Evolutionary conservation across 2,113 vertebrate species (phyloP).

Genomic region (Diphyllodes magnificus): DNA sequence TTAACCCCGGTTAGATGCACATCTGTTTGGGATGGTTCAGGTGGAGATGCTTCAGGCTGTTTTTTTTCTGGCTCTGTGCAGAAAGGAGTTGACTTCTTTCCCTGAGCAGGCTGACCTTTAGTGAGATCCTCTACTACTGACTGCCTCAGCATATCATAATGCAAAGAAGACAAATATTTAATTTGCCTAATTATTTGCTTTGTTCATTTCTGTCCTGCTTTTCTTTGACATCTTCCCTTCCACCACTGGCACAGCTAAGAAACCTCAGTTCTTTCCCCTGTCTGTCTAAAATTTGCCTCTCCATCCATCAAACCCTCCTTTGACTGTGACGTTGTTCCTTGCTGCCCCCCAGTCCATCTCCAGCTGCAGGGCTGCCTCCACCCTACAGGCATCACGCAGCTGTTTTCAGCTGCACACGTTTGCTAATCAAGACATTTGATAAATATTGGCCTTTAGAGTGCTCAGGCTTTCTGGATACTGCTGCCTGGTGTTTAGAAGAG

Average conservation of each 20-base stretch:
- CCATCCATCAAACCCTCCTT: background rate
- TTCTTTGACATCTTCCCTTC: background rate
- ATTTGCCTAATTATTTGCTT: slow-evolving; percentile 19
- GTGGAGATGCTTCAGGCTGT: slow-evolving; percentile 20
- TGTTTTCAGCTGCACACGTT: background rate
- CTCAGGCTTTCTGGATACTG: background rate
- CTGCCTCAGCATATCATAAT: background rate
- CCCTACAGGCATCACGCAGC: background rate
- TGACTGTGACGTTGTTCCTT: background rate
- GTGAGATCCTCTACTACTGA: background rate
- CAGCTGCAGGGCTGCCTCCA: background rate
- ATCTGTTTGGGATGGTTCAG: slow-evolving; percentile 38
- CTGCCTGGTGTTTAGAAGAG: background rate
- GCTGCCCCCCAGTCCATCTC: background rate
- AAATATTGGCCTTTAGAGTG: background rate
- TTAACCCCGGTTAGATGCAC: background rate
- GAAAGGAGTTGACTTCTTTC: background rate
- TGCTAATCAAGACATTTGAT: background rate
- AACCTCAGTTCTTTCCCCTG: background rate
- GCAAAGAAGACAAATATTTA: slow-evolving; percentile 18
- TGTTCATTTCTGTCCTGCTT: background rate
- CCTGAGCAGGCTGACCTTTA: background rate
- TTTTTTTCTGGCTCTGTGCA: background rate
- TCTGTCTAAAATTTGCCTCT: background rate
- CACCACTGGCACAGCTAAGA: background rate